Evolutionary conservation across 2,888 invertebrate species (phyloP), one percentile per base, ranked within the genome.

Genomic region (Clitarchus hookeri): DNA sequence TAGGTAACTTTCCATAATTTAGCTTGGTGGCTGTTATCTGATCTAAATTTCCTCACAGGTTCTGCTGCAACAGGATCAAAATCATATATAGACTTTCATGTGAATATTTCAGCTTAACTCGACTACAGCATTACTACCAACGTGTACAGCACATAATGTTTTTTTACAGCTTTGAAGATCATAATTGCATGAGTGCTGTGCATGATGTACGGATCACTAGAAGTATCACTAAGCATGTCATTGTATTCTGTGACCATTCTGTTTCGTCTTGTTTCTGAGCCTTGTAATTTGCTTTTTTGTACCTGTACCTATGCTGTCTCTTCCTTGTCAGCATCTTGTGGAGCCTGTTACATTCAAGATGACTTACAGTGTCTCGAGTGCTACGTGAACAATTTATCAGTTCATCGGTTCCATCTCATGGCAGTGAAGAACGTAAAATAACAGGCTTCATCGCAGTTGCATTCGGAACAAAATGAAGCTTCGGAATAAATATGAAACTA

Each of bases 401-500:
- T 65, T 65, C 65, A 65, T 65, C 65, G 65, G 23, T n/a, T n/a
- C 65, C 65, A n/a, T 19, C 23, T 65, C 65, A n/a, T 19, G 23
- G n/a, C 65, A 23, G 65, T 65, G 65, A 65, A 65, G 23, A 65
- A n/a, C 23, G 19, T 65, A 9, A 19, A n/a, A 65, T n/a, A n/a
- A 65, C 65, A 65, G 65, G 65, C 65, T 65, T 65, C n/a, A 19
- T 65, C 65, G 83, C 78, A 84, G 44, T 83, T 86, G 83, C 36
- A 77, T 48, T 84, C 48, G 65, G 44, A 86, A 26, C 82, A 44
- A 44, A 27, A 83, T 44, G 84, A 85, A 84, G 79, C 87, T 87
- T 87, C 86, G 77, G 86, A 85, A 36, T 79, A 44, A 83, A n/a
- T 87, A 87, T 87, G 87, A 85, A 85, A 87, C 87, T 85, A 86